These are phyloP conservation scores for Caenorhabditis zanzibari DNA, from an alignment of 2,888 invertebrate genomes.

Conservation along the genomic window DNA sequence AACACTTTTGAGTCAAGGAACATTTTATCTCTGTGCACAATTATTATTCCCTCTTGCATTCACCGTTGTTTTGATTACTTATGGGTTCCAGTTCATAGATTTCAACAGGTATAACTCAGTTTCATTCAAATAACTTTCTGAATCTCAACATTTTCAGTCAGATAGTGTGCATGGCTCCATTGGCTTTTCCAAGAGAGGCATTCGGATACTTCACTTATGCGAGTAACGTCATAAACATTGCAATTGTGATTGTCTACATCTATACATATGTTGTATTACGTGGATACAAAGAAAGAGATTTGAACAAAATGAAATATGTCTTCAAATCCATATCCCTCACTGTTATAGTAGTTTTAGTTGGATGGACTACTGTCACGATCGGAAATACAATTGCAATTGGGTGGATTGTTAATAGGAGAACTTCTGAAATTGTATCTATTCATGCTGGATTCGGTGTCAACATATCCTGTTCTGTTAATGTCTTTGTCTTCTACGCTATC, in stretches of 20 bases:
- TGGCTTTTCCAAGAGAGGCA: slow-evolving; percentile 26
- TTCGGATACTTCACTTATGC: slow-evolving; percentile 53
- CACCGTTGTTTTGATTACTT: slow-evolving; percentile 23
- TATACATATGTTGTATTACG: slow-evolving; percentile 46
- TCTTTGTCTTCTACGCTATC: slow-evolving; percentile 64
- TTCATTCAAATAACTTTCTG: not conserved
- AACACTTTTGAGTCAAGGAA: slow-evolving; percentile 3
- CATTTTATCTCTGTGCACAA: slow-evolving; percentile 13
- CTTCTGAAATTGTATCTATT: slow-evolving; percentile 18
- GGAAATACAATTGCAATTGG: slow-evolving; percentile 48
- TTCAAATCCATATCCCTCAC: slow-evolving; percentile 68
- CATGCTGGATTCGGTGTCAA: slow-evolving; percentile 61
- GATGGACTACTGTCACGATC: slow-evolving; percentile 57
- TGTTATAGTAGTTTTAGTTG: slow-evolving; percentile 59
- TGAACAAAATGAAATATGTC: slow-evolving; percentile 36
- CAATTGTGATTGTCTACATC: slow-evolving; percentile 53
- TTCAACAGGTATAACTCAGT: slow-evolving; percentile 20
- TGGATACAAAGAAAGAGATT: slow-evolving; percentile 46
- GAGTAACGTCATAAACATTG: slow-evolving; percentile 45
- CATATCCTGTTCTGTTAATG: slow-evolving; percentile 52
- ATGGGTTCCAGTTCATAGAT: slow-evolving; percentile 18
- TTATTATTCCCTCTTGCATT: slow-evolving; percentile 44
- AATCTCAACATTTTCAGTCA: not conserved
- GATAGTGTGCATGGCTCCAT: slow-evolving; percentile 41
- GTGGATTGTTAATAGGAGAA: slow-evolving; percentile 13